Evolutionary conservation across 2,888 invertebrate species (phyloP), one percentile per base, ranked within the genome.

Genomic region (Bibio marci): DNA sequence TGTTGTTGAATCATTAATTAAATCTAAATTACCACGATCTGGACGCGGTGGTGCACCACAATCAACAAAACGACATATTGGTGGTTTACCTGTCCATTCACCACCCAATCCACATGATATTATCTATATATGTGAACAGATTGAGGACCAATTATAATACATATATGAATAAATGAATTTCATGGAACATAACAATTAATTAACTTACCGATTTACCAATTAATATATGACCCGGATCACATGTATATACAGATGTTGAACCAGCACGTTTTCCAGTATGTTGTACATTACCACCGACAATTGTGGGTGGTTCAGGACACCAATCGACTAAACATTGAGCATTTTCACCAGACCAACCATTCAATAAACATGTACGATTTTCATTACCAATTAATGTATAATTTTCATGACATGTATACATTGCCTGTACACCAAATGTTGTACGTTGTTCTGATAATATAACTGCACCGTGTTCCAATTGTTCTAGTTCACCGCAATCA

Each of bases 91-190:
- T 0, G 78, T 75, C 90, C 90, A 91, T 43, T 73, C 70, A 0
- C 91, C 91, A 3, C 90, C 90, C 13, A 90, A 69, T 30, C 79
- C 77, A 55, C 91, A 91, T 11, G 78, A 77, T 27, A 87, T 67
- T 30, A 79, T 71, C 82, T 83, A 45, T 37, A 45, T 37, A 35
- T 41, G 41, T 37, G 27, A n/a, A 3, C 10, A 31, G n/a, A n/a
- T n/a, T n/a, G n/a, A n/a, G n/a, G n/a, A n/a, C n/a, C n/a, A n/a
- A 3, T 22, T 6, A 11, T 34, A 7, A 34, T n/a, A n/a, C n/a
- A n/a, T n/a, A n/a, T n/a, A n/a, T n/a, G n/a, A n/a, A n/a, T n/a
- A n/a, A n/a, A n/a, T n/a, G n/a, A n/a, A n/a, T n/a, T n/a, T n/a
- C n/a, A n/a, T n/a, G n/a, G n/a, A n/a, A n/a, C n/a, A 22, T 11